phyloP scores from a whole-genome alignment of 2,113 vertebrate genomes.

The Australoheros scitulus region DNA sequence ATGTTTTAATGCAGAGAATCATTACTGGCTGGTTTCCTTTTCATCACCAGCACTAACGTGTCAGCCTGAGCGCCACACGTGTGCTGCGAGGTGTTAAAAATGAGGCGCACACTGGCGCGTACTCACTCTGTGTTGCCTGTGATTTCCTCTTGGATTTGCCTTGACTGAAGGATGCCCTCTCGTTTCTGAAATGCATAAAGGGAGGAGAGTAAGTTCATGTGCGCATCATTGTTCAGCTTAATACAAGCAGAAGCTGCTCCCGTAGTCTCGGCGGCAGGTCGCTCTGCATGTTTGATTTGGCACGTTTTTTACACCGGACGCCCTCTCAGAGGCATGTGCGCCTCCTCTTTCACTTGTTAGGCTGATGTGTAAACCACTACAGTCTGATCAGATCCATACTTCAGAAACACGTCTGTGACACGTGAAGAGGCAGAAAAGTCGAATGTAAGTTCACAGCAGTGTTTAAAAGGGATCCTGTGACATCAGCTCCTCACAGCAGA shows the following conservation, averaged over 20 bases:
- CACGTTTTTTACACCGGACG: too few relatives aligned
- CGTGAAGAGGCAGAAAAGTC: not conserved
- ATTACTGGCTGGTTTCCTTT: not conserved
- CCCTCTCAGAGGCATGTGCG: rapidly evolving
- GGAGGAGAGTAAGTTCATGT: not conserved
- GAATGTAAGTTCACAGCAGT: too few relatives aligned
- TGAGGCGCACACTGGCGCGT: not conserved
- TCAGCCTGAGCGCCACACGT: not conserved
- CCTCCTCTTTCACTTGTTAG: not conserved
- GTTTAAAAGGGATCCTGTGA: not conserved
- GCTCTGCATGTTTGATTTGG: not conserved
- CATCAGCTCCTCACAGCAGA: too few relatives aligned
- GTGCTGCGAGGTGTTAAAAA: not conserved
- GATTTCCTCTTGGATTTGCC: constrained; percentile 98
- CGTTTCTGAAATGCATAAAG: constrained; percentile 85
- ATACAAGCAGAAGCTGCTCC: not conserved
- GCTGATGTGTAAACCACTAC: not conserved
- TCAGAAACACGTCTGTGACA: not conserved
- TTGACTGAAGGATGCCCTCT: constrained; percentile 97
- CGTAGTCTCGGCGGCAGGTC: not conserved
- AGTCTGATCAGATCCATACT: too few relatives aligned
- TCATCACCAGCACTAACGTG: not conserved
- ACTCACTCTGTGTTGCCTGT: constrained; percentile 98
- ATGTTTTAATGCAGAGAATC: not conserved
- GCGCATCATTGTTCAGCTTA: not conserved